Base-by-base conservation (phyloP, 2,113 vertebrate species). In the Percina caprodes region DNA sequence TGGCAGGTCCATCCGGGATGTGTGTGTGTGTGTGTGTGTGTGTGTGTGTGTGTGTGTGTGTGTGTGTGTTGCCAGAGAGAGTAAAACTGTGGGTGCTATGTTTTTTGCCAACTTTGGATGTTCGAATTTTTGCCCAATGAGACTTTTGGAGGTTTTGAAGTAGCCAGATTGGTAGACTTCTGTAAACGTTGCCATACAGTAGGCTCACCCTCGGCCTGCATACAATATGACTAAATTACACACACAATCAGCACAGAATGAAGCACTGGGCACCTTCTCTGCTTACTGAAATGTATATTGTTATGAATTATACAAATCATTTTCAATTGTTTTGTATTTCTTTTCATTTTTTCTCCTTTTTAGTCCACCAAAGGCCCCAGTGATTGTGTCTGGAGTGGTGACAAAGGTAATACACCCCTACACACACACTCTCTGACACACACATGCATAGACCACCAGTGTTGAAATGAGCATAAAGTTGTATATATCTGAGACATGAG, bases 321-420 rank as follows among this genome's bases (percentile, higher is more conserved):
- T 63, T 65, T 61, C 10, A 15, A 46, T 35, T 42, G 30, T 30
- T 30, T 30, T 30, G 30, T 19, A 42, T 39, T 63, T 75, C 5
- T 83, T 58, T 73, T 30, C 61, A 75, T 83, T n/a, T 73, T 13
- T 48, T 56, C 80, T 92, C 91, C 89, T 60, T 76, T 89, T 18
- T 90, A 99, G 98, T 83, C 97, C 95, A 13, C 96, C 97, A 45
- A 99, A 98, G 85, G 95, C 93, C 49, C 95, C 96, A 0, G 94
- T 99, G 81, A 95, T 97, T 87, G 97, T 99, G 91, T 99, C 98
- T 21, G 98, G 98, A 84, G 98, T 97, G 70, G 92, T 99, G 80
- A 96, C 97, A 85, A 97, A 98, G 98, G 98, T 99, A 97, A 96
- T 94, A 76, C 39, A 70, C 61, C 68, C 55, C 75, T n/a, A n/a